Conservation (phyloP, 2,888 invertebrate genomes). For the Dicyrtomina minuta region DNA sequence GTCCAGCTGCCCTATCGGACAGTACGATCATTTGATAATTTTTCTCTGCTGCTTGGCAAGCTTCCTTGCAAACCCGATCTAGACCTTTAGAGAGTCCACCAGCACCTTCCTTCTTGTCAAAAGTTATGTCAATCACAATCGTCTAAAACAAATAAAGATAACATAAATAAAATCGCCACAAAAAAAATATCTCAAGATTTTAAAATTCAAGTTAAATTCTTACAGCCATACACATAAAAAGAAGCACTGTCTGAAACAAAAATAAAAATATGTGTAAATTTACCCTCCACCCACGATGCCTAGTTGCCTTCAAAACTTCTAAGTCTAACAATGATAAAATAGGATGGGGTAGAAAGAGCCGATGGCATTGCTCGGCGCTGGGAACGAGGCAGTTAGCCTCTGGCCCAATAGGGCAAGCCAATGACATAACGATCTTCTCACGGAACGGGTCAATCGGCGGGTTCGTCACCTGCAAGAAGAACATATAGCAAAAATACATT, state of each 20-base stretch:
- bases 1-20: conserved; percentile 69
- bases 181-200: neutral
- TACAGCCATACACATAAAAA: neutral
- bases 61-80: conserved; percentile 75
- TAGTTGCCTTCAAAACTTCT: conserved; percentile 79
- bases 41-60: conserved; percentile 72
- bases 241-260: conserved; percentile 1
- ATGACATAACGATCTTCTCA: conserved; percentile 97
- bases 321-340: conserved; percentile 89
- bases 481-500: neutral
- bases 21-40: conserved; percentile 84
- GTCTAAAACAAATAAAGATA: conserved; percentile 59
- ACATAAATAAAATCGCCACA: neutral
- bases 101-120: conserved; percentile 72
- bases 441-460: conserved; percentile 99
- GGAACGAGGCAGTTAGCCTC: conserved; percentile 92
- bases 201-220: neutral
- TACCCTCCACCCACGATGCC: conserved; percentile 82
- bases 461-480: conserved; percentile 74
- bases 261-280: conserved; percentile 27
- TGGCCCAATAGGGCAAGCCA: conserved; percentile 95
- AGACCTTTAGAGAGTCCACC: conserved; percentile 77
- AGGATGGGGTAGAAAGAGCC: conserved; percentile 90
- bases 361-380: conserved; percentile 79
- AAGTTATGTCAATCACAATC: conserved; percentile 85